These are phyloP conservation scores for Chaetogeoica ovagalla DNA, from an alignment of 2,888 invertebrate genomes.

Conservation along the genomic window DNA sequence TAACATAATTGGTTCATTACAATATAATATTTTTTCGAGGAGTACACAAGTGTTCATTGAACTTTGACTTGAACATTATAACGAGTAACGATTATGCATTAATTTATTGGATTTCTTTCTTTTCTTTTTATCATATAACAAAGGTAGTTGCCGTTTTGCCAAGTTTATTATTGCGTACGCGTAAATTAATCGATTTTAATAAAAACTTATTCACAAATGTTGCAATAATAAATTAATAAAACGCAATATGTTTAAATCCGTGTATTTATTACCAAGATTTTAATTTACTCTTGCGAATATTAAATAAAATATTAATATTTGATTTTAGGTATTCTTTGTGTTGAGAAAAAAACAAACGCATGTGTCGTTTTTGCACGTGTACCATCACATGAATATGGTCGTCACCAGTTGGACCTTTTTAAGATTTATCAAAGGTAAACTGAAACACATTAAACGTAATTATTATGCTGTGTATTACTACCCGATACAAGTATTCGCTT, in stretches of 20 bases:
- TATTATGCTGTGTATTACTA: background rate
- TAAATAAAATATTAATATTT: slow-evolving; percentile 7
- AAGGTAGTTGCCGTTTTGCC: too few species aligned
- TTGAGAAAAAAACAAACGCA: slow-evolving; percentile 85
- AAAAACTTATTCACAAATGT: too few species aligned
- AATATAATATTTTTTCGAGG: background rate
- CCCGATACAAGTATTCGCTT: background rate
- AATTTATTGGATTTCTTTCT: background rate
- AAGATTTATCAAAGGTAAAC: slow-evolving; percentile 73
- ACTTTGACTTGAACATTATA: background rate
- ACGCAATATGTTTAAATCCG: too few species aligned
- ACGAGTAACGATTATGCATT: background rate
- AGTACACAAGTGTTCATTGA: background rate
- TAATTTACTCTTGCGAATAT: too few species aligned
- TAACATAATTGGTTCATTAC: too few species aligned
- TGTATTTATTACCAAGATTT: too few species aligned
- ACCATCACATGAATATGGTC: slow-evolving; percentile 82
- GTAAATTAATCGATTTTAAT: too few species aligned
- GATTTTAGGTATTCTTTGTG: slow-evolving; percentile 66
- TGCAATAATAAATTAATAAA: background rate
- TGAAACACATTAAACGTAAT: background rate
- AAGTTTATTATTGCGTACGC: too few species aligned
- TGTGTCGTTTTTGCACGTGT: slow-evolving; percentile 83
- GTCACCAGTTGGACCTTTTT: slow-evolving; percentile 77
- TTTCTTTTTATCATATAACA: background rate